phyloP scores from a whole-genome alignment of 2,113 vertebrate species.

The Buteo buteo region DNA sequence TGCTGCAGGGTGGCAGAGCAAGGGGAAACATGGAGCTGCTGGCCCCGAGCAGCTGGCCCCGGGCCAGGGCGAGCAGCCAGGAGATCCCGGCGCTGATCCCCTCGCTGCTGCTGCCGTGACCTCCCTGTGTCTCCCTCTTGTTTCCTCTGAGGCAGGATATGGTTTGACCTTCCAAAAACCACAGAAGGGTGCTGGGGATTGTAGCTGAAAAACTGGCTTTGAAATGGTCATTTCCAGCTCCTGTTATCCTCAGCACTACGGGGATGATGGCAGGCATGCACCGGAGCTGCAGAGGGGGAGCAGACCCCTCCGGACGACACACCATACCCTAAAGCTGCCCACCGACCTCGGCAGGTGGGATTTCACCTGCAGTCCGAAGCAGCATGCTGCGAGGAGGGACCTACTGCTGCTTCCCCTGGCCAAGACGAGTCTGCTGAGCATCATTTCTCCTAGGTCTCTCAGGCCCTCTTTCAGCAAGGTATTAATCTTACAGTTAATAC shows the following conservation, averaged over 20 bases:
- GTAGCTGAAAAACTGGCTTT: neutral
- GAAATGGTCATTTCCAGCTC: neutral
- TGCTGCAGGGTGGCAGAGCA: neutral
- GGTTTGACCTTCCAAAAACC: neutral
- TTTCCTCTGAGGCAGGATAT: neutral
- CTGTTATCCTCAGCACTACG: fast-evolving
- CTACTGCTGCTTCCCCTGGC: neutral
- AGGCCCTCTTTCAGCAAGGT: neutral
- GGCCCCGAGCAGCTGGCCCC: neutral
- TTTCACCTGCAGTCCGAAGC: neutral
- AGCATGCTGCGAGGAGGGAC: neutral
- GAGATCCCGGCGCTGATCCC: neutral
- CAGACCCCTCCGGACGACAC: neutral
- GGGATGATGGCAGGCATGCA: neutral
- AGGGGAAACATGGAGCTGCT: neutral
- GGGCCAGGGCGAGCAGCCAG: neutral
- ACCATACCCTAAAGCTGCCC: neutral
- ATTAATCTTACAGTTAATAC: neutral
- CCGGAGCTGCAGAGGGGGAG: neutral
- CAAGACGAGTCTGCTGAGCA: neutral
- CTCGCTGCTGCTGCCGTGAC: fast-evolving
- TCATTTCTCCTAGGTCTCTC: neutral
- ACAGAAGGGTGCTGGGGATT: neutral
- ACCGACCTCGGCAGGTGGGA: neutral
- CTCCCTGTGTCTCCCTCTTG: neutral